phyloP scores from a whole-genome alignment of 92 coral and sea anemone genomes.

The Micromussa lordhowensis region DNA sequence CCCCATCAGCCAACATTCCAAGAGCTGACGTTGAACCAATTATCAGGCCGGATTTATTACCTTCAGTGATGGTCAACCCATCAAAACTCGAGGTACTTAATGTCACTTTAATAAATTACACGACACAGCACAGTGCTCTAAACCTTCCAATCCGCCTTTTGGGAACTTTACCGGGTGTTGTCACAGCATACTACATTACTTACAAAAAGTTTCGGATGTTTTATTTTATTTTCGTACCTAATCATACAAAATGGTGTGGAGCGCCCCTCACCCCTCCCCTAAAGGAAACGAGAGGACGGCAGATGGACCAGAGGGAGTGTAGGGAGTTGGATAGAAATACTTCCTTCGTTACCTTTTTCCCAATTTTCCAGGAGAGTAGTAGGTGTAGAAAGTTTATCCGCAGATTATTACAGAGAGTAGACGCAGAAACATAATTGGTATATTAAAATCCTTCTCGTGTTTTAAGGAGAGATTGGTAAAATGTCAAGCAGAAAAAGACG shows the following conservation, averaged over 20 bases:
- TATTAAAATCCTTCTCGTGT: not conserved
- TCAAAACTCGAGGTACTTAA: conserved; percentile 78
- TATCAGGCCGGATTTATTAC: conserved; percentile 72
- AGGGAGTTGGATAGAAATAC: no score
- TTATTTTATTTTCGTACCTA: no score
- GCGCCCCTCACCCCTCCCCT: no score
- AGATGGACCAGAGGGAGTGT: no score
- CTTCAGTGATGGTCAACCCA: conserved; percentile 68
- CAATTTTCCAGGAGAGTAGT: not conserved
- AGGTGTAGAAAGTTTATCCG: not conserved
- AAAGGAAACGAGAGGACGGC: no score
- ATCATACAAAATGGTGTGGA: no score
- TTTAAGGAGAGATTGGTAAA: conserved; percentile 79
- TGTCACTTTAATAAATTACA: not conserved
- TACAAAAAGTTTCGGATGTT: no score
- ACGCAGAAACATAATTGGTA: not conserved
- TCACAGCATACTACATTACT: no score
- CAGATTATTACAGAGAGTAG: not conserved
- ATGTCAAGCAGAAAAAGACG: conserved; percentile 86
- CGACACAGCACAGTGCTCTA: no score
- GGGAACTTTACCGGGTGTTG: no score
- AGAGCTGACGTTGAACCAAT: conserved; percentile 85
- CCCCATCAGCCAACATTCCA: conserved; percentile 64
- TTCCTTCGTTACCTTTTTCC: no score
- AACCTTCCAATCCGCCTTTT: no score